phyloP scores from a whole-genome alignment of 2,888 invertebrate species.

The Pterostichus niger region DNA sequence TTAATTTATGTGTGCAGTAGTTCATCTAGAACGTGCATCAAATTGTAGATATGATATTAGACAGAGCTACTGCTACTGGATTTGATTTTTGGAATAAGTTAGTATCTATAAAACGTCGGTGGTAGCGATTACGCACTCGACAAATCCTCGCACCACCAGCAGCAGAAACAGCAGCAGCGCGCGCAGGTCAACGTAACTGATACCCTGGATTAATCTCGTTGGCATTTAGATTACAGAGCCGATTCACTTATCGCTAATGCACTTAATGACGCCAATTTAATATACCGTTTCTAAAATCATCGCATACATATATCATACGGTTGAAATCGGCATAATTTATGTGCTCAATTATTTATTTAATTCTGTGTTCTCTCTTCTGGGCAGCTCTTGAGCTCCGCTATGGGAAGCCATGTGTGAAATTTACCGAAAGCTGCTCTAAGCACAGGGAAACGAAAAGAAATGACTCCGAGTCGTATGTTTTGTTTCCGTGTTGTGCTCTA shows the following conservation, averaged over 20 bases:
- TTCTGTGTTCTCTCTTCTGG: slow-evolving; percentile 42
- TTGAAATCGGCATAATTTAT: slow-evolving; percentile 60
- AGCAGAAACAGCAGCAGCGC: neutral
- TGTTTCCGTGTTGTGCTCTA: slow-evolving; percentile 2
- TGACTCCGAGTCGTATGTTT: neutral
- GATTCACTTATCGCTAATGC: slow-evolving; percentile 64
- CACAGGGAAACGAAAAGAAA: slow-evolving; percentile 1
- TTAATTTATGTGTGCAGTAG: neutral
- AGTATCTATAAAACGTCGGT: neutral
- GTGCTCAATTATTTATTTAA: slow-evolving; percentile 57
- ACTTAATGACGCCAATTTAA: slow-evolving; percentile 66
- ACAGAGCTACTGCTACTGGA: no score
- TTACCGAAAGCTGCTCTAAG: slow-evolving; percentile 53
- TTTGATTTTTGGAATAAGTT: neutral
- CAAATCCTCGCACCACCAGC: neutral
- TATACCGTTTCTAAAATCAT: slow-evolving; percentile 66
- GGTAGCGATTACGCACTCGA: neutral
- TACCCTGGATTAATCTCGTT: slow-evolving; percentile 59
- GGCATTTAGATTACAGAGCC: slow-evolving; percentile 49
- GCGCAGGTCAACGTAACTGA: slow-evolving; percentile 63
- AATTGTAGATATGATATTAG: no score
- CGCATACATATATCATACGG: slow-evolving; percentile 63
- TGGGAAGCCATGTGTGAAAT: slow-evolving; percentile 54
- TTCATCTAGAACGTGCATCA: neutral
- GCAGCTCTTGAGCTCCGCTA: slow-evolving; percentile 35